Evolutionary conservation across 2,888 invertebrate species (phyloP).

Genomic region (Oscheius sp.): DNA sequence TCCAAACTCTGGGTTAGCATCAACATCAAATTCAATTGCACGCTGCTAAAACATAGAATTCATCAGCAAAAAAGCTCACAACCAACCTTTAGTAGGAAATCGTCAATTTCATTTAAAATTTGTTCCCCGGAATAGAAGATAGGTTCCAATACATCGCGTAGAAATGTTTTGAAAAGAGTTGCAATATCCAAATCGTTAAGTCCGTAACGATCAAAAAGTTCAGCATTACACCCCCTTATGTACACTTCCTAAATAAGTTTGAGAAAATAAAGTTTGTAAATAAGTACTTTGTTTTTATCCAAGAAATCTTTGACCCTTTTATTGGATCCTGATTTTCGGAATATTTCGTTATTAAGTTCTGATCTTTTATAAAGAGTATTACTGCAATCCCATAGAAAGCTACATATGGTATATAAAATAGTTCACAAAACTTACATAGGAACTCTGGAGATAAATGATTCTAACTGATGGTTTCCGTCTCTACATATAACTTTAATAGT

Average conservation of each 20-base stretch:
- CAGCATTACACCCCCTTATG: neutral
- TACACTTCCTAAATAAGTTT: neutral
- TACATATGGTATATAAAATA: neutral
- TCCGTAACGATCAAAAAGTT: neutral
- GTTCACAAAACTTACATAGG: neutral
- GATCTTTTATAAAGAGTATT: neutral
- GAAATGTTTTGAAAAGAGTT: neutral
- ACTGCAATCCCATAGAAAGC: neutral
- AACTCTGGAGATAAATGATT: neutral
- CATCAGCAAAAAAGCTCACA: neutral
- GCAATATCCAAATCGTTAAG: neutral
- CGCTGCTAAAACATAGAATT: neutral
- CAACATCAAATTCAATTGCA: neutral
- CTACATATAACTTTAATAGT: neutral
- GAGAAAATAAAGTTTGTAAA: neutral
- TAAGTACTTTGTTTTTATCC: neutral
- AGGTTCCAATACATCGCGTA: neutral
- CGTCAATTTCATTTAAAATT: neutral
- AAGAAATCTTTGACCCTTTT: neutral
- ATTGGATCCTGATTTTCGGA: neutral
- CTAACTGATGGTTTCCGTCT: neutral
- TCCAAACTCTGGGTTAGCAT: constrained; percentile 5
- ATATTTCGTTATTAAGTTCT: neutral
- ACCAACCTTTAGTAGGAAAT: neutral
- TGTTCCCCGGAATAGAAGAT: neutral